Conservation (phyloP, 1,140 invertebrate genomes). For the Sinella curviseta region DNA sequence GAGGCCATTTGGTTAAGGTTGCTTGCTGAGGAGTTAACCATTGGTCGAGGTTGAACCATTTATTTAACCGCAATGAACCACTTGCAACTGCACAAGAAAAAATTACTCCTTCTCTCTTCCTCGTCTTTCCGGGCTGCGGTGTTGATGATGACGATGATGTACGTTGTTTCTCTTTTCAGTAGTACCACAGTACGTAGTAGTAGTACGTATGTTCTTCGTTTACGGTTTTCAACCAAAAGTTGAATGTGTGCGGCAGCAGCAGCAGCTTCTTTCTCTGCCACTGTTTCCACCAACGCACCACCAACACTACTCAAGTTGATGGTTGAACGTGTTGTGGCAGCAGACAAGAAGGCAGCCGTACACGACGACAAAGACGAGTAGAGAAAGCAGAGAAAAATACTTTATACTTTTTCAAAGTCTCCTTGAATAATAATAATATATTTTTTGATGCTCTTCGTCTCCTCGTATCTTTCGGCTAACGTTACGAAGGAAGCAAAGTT, state of each 20-base stretch:
- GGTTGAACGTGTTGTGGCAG: background rate
- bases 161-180: background rate
- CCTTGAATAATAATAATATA: background rate
- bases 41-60: conserved; percentile 48
- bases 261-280: background rate
- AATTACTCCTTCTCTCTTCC: background rate
- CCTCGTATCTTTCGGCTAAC: background rate
- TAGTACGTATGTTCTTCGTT: too few species aligned
- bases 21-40: conserved; percentile 30
- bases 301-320: conserved; percentile 1
- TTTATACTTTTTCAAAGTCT: conserved; percentile 17
- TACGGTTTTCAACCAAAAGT: too few species aligned
- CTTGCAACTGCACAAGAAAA: conserved; percentile 16
- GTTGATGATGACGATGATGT: background rate
- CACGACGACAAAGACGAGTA: background rate
- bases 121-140: background rate
- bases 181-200: background rate
- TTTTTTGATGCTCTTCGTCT: background rate
- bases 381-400: background rate
- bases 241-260: too few species aligned
- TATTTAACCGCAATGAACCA: conserved; percentile 27
- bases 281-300: background rate
- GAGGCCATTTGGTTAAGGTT: conserved; percentile 27
- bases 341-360: background rate
- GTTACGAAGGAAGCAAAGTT: background rate